phyloP scores from a whole-genome alignment of 2,113 vertebrate genomes.

The Megaceryle torquata region DNA sequence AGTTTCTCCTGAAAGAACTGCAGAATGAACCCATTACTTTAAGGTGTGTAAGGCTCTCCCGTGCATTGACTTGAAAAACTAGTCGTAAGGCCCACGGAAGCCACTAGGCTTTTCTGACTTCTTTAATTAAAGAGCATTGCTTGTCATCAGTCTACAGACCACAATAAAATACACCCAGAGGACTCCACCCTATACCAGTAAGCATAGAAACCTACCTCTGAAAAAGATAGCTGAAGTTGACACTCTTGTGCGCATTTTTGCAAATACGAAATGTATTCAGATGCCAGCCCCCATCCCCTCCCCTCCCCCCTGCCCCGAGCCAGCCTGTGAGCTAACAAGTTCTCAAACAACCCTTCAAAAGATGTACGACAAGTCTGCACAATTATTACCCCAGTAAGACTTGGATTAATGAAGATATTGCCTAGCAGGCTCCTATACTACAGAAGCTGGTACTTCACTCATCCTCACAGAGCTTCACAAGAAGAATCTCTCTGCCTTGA shows the following conservation, averaged over 20 bases:
- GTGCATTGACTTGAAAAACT: background rate
- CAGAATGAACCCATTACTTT: background rate
- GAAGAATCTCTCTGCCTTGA: background rate
- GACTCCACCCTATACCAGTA: background rate
- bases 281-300: background rate
- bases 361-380: background rate
- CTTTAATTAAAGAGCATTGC: constrained; percentile 28
- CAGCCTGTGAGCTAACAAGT: background rate
- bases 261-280: accelerated
- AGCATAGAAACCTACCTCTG: background rate
- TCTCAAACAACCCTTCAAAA: background rate
- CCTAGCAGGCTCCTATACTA: background rate
- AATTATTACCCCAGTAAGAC: background rate
- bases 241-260: accelerated
- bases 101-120: background rate
- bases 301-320: too few relatives aligned
- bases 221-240: background rate
- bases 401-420: background rate
- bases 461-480: background rate
- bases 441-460: background rate
- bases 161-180: background rate
- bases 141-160: background rate
- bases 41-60: background rate
- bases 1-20: background rate
- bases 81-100: background rate